Evolutionary conservation across 2,113 vertebrate genomes (phyloP), one percentile per base, ranked within the genome.

Genomic region (Pangasianodon hypophthalmus): DNA sequence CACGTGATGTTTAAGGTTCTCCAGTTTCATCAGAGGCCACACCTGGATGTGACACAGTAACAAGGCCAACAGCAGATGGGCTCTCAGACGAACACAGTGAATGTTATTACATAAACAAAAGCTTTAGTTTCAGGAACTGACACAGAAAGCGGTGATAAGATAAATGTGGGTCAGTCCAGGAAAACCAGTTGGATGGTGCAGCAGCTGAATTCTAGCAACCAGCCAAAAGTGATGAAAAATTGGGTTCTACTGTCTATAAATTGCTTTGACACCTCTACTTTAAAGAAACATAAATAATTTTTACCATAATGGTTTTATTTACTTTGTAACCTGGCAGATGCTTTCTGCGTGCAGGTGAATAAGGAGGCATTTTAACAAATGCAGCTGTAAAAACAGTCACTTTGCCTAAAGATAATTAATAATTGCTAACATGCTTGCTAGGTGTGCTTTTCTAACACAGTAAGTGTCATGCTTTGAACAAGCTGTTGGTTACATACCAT

Each of bases 61-160:
- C 41, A 86, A 48, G 44, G 32, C 73, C 77, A 88, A 50, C 21
- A 13, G 67, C 84, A 87, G 84, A 88, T 56, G 86, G 84, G 80
- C 52, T 54, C 6, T 50, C 83, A 64, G 69, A 79, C n/a, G 82
- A 56, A 37, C 75, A 37, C 18, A 62, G 29, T 37, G 18, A 37
- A n/a, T 26, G 46, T 60, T 85, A 26, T 50, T 62, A 41, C 11
- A 50, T 87, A 86, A 81, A 84, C 48, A 87, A 67, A 69, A 32
- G 32, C 32, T 85, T 79, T 56, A 8, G 41, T 60, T 82, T 52
- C 29, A 37, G 60, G 29, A 87, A 50, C 52, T 80, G 8, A 7
- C 3, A 52, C 32, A 32, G 9, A 81, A 88, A 37, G 21, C 41
- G 77, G 10, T 52, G n/a, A 88, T 41, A 37, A 64, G 75, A 52